These are phyloP conservation scores for Orthosia cruda DNA, from an alignment of 2,888 invertebrate species.

Conservation along the genomic window DNA sequence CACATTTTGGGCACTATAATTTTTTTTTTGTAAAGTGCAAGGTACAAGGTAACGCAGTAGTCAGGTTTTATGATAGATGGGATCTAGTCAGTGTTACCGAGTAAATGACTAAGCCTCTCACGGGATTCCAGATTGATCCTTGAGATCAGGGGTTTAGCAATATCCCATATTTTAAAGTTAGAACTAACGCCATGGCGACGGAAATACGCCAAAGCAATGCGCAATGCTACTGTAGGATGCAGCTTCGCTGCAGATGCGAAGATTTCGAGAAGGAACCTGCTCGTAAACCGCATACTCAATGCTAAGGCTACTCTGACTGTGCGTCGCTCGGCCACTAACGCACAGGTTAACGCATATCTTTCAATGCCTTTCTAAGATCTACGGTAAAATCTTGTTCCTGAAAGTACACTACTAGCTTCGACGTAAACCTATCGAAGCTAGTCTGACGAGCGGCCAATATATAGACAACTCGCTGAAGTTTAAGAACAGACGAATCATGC, in stretches of 20 bases:
- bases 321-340: constrained; percentile 72
- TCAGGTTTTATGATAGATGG: constrained; percentile 73
- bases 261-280: constrained; percentile 13
- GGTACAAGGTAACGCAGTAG: constrained; percentile 74
- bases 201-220: constrained; percentile 71
- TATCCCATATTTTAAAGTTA: constrained; percentile 72
- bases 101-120: constrained; percentile 45
- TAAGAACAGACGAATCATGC: constrained; percentile 26
- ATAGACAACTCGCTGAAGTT: constrained; percentile 55
- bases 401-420: constrained; percentile 78
- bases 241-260: constrained; percentile 18
- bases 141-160: constrained; percentile 71
- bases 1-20: constrained; percentile 57
- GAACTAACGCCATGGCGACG: constrained; percentile 63
- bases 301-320: constrained; percentile 74
- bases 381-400: constrained; percentile 77
- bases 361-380: constrained; percentile 59
- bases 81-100: constrained; percentile 60
- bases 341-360: constrained; percentile 57
- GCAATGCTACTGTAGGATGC: constrained; percentile 67
- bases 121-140: constrained; percentile 64
- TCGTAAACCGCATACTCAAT: constrained; percentile 53
- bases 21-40: constrained; percentile 60
- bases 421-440: constrained; percentile 73
- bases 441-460: constrained; percentile 55